Evolutionary conservation across 2,888 invertebrate genomes (phyloP).

Genomic region (Drosophila fulvimacula): DNA sequence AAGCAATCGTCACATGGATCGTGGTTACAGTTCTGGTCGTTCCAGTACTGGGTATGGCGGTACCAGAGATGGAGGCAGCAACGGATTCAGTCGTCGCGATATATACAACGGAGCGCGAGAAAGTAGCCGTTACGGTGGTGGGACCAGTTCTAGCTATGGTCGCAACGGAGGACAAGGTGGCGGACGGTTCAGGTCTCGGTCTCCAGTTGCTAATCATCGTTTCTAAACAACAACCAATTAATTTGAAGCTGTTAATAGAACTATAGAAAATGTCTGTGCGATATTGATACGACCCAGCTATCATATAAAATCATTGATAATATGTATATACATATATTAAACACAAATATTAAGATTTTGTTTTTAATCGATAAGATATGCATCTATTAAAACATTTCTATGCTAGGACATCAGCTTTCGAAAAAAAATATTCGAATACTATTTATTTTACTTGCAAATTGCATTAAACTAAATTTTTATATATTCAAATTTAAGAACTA

Average conservation of each 20-base stretch:
- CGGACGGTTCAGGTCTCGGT: conserved; percentile 83
- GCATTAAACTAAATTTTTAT: conserved; percentile 46
- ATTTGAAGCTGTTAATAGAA: conserved; percentile 38
- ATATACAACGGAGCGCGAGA: conserved; percentile 77
- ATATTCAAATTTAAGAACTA: conserved; percentile 62
- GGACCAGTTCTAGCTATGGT: conserved; percentile 85
- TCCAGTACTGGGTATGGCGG: conserved; percentile 64
- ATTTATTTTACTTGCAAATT: conserved; percentile 59
- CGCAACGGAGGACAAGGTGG: conserved; percentile 84
- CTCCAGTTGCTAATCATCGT: conserved; percentile 81
- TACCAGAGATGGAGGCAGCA: conserved; percentile 82
- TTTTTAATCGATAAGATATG: conserved; percentile 46
- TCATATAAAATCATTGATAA: conserved; percentile 52
- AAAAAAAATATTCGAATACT: conserved; percentile 33
- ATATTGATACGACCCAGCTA: conserved; percentile 39
- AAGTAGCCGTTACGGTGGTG: conserved; percentile 81
- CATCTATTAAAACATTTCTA: conserved; percentile 49
- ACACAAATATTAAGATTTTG: conserved; percentile 37
- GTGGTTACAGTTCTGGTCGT: conserved; percentile 84
- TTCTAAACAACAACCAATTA: conserved; percentile 58
- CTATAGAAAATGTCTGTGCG: conserved; percentile 36
- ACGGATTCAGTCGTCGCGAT: conserved; percentile 80
- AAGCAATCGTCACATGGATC: conserved; percentile 70
- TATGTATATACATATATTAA: conserved; percentile 53
- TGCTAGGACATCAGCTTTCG: conserved; percentile 57